Conservation (phyloP, 2,113 vertebrate species). For the Merops nubicus region DNA sequence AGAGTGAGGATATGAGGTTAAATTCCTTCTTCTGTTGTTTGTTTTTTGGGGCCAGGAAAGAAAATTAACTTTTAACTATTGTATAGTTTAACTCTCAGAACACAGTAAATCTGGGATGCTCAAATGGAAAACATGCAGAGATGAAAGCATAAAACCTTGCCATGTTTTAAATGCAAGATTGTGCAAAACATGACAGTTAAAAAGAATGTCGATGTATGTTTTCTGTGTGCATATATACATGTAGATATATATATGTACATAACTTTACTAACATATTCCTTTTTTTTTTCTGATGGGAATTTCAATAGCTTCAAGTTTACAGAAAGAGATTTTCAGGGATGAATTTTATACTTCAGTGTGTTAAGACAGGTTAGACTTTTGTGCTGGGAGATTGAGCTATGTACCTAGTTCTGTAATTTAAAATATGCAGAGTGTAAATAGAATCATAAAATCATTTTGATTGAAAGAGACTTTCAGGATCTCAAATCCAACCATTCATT, state of each 20-base stretch:
- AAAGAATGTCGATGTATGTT: not conserved
- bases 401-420: not conserved
- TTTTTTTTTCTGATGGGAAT: not conserved
- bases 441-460: too few relatives aligned
- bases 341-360: not conserved
- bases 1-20: constrained; percentile 80
- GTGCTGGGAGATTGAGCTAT: not conserved
- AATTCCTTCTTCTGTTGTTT: constrained; percentile 74
- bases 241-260: not conserved
- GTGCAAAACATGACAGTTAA: not conserved
- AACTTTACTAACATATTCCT: not conserved
- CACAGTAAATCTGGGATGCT: not conserved
- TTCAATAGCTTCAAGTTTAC: not conserved
- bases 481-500: too few relatives aligned
- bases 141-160: constrained; percentile 20
- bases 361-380: not conserved
- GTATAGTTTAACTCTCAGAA: constrained; percentile 11
- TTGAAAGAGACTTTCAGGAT: too few relatives aligned
- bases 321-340: not conserved
- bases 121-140: not conserved
- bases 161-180: not conserved
- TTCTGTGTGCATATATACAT: not conserved
- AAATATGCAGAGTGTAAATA: not conserved
- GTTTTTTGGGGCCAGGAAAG: constrained; percentile 42
- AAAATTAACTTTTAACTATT: constrained; percentile 64